phyloP scores from a whole-genome alignment of 2,888 invertebrate species.

The Eupithecia dodoneata region DNA sequence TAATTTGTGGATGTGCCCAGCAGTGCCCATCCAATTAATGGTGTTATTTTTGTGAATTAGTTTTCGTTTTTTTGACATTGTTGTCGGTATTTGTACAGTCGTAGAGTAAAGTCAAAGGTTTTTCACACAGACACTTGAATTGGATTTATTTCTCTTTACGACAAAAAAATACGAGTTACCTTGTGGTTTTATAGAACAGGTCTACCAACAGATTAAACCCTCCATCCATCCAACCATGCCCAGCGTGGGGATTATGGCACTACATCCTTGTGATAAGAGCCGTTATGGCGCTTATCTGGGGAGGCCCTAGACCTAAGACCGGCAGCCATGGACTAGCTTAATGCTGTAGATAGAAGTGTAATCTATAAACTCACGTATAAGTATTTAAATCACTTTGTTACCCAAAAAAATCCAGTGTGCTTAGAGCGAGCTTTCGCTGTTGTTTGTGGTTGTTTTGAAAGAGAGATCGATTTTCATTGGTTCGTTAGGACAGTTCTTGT shows the following conservation, averaged over 20 bases:
- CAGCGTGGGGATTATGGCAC: neutral
- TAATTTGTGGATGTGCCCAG: constrained; percentile 22
- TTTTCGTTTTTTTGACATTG: neutral
- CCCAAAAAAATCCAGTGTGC: too few species aligned
- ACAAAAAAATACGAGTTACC: neutral
- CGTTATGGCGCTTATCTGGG: neutral
- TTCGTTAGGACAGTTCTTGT: too few species aligned
- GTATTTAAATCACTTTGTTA: too few species aligned
- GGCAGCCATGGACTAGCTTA: too few species aligned
- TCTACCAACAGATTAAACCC: neutral
- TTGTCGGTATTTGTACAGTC: neutral
- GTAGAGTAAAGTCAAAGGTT: neutral
- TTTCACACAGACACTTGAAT: neutral
- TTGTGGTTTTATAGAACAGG: neutral
- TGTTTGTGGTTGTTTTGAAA: too few species aligned
- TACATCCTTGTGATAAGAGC: neutral
- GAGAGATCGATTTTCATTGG: too few species aligned
- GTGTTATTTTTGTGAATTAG: constrained; percentile 4
- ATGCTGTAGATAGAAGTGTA: too few species aligned
- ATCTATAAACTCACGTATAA: too few species aligned
- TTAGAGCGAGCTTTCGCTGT: too few species aligned
- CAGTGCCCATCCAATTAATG: constrained; percentile 12
- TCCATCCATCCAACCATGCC: neutral
- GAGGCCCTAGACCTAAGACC: too few species aligned
- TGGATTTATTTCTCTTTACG: neutral